A percentile compares a stretch with the other conserved stretches of the same genome.
phyloP scores from a whole-genome alignment of 2,888 invertebrate species.

The Dusona sp. region DNA sequence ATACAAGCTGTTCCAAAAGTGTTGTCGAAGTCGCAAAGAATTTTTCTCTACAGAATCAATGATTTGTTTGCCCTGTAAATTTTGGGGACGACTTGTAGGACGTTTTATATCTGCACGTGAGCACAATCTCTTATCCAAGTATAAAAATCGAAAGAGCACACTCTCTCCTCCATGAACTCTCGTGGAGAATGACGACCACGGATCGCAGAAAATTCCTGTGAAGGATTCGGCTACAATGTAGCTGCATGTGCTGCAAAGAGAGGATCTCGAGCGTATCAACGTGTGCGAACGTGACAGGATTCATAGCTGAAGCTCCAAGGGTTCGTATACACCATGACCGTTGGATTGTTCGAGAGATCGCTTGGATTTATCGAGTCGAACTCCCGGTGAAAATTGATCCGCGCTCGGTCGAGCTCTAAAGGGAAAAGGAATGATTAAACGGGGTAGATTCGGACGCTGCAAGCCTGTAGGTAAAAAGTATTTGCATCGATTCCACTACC shows the following conservation, averaged over 20 bases:
- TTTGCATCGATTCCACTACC: conserved; percentile 38
- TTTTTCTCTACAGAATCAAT: conserved; percentile 5
- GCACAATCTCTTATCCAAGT: conserved; percentile 36
- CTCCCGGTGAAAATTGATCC: conserved; percentile 57
- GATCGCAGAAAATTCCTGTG: conserved; percentile 47
- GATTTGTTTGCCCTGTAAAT: conserved; percentile 20
- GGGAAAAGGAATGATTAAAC: conserved; percentile 53
- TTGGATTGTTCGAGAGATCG: conserved; percentile 52
- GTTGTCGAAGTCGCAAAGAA: conserved; percentile 9
- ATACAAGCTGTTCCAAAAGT: background rate
- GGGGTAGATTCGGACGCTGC: conserved; percentile 34
- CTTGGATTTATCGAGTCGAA: conserved; percentile 60
- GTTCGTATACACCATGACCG: background rate
- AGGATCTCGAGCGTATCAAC: conserved; percentile 29
- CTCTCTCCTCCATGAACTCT: conserved; percentile 42
- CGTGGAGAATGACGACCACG: conserved; percentile 30
- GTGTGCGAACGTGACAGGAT: conserved; percentile 23
- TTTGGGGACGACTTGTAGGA: conserved; percentile 10
- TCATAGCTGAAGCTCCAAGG: conserved; percentile 18
- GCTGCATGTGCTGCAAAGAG: conserved; percentile 24
- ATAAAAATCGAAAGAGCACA: conserved; percentile 62
- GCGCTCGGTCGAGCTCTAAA: conserved; percentile 21
- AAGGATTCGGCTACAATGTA: conserved; percentile 48
- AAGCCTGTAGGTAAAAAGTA: conserved; percentile 26
- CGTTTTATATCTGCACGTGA: background rate